A percentile compares a stretch with the other conserved stretches of the same genome.
These are phyloP conservation scores for Pogonus chalceus DNA, from an alignment of 1,140 invertebrate species.

Conservation along the genomic window DNA sequence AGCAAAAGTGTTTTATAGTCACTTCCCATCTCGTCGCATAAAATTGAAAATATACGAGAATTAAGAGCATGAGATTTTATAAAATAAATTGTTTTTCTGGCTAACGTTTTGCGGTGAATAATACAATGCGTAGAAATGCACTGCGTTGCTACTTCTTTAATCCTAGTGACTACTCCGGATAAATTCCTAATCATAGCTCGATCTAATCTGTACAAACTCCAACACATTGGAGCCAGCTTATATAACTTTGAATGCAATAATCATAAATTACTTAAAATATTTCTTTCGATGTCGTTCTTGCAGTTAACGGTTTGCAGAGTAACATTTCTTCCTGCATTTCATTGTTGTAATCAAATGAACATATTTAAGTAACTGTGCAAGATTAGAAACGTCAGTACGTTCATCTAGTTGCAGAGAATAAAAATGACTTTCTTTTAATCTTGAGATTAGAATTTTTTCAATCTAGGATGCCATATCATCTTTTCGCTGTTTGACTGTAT, in stretches of 20 bases:
- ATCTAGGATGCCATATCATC: conserved; percentile 15
- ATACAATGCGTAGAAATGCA: conserved; percentile 27
- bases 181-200: conserved; percentile 27
- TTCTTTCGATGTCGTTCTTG: background rate
- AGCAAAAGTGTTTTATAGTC: conserved; percentile 26
- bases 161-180: conserved; percentile 22
- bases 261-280: conserved; percentile 15
- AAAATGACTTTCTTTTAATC: too few species aligned
- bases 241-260: too few species aligned
- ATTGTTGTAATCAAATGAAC: too few species aligned
- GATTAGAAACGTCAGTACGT: too few species aligned
- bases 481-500: conserved; percentile 17
- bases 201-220: conserved; percentile 31
- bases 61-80: conserved; percentile 29
- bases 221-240: conserved; percentile 19
- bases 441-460: conserved; percentile 15
- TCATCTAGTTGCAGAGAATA: too few species aligned
- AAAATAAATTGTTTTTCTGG: conserved; percentile 28
- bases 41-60: conserved; percentile 26
- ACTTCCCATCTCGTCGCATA: conserved; percentile 28
- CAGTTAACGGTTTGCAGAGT: conserved; percentile 17
- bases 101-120: conserved; percentile 28
- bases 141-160: conserved; percentile 25
- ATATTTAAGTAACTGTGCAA: too few species aligned
- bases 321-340: conserved; percentile 18